Conservation (phyloP, 2,113 vertebrate species). For the Xerus inauris region DNA sequence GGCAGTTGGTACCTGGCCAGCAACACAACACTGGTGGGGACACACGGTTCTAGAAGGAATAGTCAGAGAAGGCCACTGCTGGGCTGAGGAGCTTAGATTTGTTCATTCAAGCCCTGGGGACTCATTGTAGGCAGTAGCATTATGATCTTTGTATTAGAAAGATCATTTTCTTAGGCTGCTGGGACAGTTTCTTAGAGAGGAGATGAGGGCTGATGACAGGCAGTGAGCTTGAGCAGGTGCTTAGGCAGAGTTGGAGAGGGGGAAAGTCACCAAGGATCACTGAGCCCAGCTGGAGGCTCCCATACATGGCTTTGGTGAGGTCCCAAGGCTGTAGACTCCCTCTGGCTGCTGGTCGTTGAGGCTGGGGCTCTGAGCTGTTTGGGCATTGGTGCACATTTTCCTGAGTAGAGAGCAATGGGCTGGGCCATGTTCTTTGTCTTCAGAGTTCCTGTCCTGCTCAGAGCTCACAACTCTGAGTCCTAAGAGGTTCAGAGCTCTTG, state of each 20-base stretch:
- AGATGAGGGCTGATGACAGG: neutral
- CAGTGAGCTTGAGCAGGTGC: neutral
- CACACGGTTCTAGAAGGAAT: neutral
- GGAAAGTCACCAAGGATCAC: neutral
- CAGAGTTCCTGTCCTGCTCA: too few relatives aligned
- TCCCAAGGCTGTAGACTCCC: neutral
- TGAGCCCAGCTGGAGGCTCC: neutral
- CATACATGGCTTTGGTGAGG: neutral
- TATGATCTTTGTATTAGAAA: neutral
- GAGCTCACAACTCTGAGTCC: neutral
- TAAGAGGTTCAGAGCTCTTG: accelerated
- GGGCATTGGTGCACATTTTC: too few relatives aligned
- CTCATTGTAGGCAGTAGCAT: neutral
- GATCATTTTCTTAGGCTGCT: neutral
- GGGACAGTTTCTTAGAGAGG: neutral
- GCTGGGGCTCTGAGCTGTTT: neutral
- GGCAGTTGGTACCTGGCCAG: neutral
- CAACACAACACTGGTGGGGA: neutral
- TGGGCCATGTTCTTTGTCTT: neutral
- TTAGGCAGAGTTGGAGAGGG: neutral
- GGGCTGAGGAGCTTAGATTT: neutral
- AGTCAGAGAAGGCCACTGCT: neutral
- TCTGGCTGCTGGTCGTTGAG: neutral
- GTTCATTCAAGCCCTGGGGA: neutral
- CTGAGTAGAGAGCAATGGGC: neutral